Evolutionary conservation across 2,113 vertebrate species (phyloP).

Genomic region (Origma solitaria): DNA sequence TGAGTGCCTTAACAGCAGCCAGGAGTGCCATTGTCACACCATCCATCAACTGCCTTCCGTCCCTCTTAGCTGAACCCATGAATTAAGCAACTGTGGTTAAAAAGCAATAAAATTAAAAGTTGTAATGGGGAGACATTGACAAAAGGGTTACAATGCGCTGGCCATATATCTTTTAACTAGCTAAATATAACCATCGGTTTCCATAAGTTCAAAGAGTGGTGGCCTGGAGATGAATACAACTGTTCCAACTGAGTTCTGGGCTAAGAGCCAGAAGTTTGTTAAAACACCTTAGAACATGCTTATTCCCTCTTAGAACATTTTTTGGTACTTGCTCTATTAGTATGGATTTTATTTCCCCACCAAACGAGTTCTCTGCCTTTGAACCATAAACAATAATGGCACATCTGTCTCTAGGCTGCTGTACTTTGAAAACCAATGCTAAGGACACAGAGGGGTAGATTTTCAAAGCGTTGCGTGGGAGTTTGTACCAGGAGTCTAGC

Average conservation of each 20-base stretch:
- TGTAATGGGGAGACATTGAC: conserved; percentile 53
- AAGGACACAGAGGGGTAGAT: conserved; percentile 29
- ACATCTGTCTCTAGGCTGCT: conserved; percentile 43
- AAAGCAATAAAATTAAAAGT: conserved; percentile 62
- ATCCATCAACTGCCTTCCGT: conserved; percentile 1
- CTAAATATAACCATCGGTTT: conserved; percentile 65
- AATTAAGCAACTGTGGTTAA: conserved; percentile 59
- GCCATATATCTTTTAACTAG: conserved; percentile 61
- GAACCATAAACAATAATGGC: conserved; percentile 51
- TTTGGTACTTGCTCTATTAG: conserved; percentile 61
- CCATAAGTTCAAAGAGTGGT: conserved; percentile 65
- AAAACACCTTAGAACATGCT: conserved; percentile 58
- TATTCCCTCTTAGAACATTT: conserved; percentile 51
- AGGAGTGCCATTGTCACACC: conserved; percentile 28
- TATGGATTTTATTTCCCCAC: conserved; percentile 62
- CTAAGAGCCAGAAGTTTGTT: conserved; percentile 50
- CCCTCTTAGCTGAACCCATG: conserved; percentile 21
- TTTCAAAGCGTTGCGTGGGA: conserved; percentile 10
- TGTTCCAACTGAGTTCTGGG: conserved; percentile 64
- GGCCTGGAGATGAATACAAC: conserved; percentile 60
- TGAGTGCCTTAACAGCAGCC: conserved; percentile 5
- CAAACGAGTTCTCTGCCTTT: conserved; percentile 62
- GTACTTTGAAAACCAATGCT: conserved; percentile 49
- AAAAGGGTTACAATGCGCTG: conserved; percentile 17
- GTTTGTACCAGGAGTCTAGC: conserved; percentile 48